These are phyloP conservation scores for Papilio gigon DNA, from an alignment of 2,888 invertebrate genomes.

Conservation along the genomic window DNA sequence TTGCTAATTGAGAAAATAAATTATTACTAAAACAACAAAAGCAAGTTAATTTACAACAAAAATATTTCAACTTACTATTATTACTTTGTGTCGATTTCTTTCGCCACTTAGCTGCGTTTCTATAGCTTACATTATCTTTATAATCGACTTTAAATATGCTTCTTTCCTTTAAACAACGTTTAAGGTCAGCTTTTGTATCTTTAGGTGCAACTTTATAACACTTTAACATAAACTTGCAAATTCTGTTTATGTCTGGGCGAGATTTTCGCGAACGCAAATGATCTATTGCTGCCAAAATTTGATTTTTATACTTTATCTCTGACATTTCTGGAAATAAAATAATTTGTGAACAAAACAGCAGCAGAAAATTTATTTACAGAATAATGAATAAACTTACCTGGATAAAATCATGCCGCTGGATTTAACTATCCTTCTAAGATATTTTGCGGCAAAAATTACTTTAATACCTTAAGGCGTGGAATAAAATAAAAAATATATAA, in stretches of 20 bases:
- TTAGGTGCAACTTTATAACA: slow-evolving; percentile 86
- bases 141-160: slow-evolving; percentile 92
- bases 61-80: slow-evolving; percentile 55
- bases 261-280: slow-evolving; percentile 92
- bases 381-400: slow-evolving; percentile 59
- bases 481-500: slow-evolving; percentile 35
- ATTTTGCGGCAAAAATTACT: slow-evolving; percentile 28
- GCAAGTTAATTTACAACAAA: slow-evolving; percentile 25
- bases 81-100: slow-evolving; percentile 65
- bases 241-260: slow-evolving; percentile 91
- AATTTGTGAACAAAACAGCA: slow-evolving; percentile 35
- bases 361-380: slow-evolving; percentile 14
- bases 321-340: slow-evolving; percentile 75
- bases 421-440: slow-evolving; percentile 50
- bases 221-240: slow-evolving; percentile 90
- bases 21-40: slow-evolving; percentile 42
- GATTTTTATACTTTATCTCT: slow-evolving; percentile 86
- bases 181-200: slow-evolving; percentile 87
- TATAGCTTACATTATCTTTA: slow-evolving; percentile 92
- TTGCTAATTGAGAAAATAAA: slow-evolving; percentile 58
- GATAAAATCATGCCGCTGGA: slow-evolving; percentile 74
- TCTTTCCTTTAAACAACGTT: slow-evolving; percentile 88
- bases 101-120: slow-evolving; percentile 90
- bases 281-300: slow-evolving; percentile 92
- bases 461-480: slow-evolving; percentile 25